phyloP scores from a whole-genome alignment of 2,797 vertebrate species.

The Okamejei kenojei region DNA sequence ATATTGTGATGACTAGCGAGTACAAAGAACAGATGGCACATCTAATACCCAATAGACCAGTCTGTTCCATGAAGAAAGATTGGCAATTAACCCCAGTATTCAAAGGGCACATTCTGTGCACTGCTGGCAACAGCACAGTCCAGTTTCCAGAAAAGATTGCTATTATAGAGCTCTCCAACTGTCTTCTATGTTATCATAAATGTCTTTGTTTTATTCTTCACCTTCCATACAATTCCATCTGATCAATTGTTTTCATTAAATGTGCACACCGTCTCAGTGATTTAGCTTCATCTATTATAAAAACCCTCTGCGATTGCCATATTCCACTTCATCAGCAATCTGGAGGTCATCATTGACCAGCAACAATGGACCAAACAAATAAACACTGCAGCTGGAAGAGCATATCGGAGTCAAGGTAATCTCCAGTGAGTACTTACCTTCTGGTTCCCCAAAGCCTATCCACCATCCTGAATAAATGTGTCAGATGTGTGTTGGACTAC shows the following conservation, averaged over 20 bases:
- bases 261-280: background rate
- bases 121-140: background rate
- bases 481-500: too few relatives aligned
- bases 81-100: constrained; percentile 26
- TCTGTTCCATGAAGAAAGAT: background rate
- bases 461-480: too few relatives aligned
- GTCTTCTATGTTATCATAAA: background rate
- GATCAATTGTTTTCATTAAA: background rate
- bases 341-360: too few relatives aligned
- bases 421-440: too few relatives aligned
- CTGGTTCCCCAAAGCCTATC: too few relatives aligned
- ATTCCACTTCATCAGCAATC: too few relatives aligned
- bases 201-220: background rate
- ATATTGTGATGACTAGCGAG: background rate
- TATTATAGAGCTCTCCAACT: background rate
- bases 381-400: too few relatives aligned
- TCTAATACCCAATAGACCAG: background rate
- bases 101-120: background rate
- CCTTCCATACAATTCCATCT: background rate
- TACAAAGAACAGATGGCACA: background rate
- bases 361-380: too few relatives aligned
- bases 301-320: too few relatives aligned
- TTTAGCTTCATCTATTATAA: background rate
- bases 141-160: background rate
- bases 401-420: too few relatives aligned